A percentile compares a stretch with the other conserved stretches of the same genome.
Evolutionary conservation across 2,888 invertebrate species (phyloP).

Genomic region (Volucella inanis): DNA sequence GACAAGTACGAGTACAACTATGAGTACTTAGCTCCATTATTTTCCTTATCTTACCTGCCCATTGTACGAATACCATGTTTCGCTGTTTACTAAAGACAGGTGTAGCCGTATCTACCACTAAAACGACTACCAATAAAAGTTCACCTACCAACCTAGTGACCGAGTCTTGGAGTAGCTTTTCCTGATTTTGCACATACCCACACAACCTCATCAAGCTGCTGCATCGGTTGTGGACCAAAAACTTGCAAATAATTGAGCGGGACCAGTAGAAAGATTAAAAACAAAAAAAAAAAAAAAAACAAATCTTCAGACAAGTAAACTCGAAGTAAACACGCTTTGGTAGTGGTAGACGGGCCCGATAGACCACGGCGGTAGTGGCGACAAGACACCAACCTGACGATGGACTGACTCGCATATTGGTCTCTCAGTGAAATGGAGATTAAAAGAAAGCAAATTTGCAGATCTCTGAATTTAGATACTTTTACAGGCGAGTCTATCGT

Average conservation of each 20-base stretch:
- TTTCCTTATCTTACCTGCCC: not conserved
- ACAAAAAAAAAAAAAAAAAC: conserved; percentile 55
- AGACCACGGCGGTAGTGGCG: not conserved
- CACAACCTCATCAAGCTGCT: conserved; percentile 20
- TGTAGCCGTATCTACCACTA: conserved; percentile 18
- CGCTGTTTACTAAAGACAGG: conserved; percentile 37
- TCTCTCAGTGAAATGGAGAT: conserved; percentile 72
- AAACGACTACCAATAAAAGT: not conserved
- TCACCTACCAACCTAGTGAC: conserved; percentile 75
- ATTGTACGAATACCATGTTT: conserved; percentile 19
- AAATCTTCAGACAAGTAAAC: conserved; percentile 15
- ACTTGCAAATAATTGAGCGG: conserved; percentile 54
- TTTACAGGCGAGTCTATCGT: conserved; percentile 30
- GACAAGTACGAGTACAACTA: too few relatives aligned
- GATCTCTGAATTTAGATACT: conserved; percentile 51
- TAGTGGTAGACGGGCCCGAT: not conserved
- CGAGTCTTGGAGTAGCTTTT: conserved; percentile 63
- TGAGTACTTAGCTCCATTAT: conserved; percentile 27
- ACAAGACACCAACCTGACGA: conserved; percentile 17
- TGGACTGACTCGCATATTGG: conserved; percentile 60
- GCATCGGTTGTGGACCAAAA: conserved; percentile 41
- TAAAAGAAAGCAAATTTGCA: conserved; percentile 67
- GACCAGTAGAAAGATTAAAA: conserved; percentile 33
- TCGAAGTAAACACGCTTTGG: conserved; percentile 42
- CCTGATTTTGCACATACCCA: conserved; percentile 35